Base-by-base conservation (phyloP, 2,888 invertebrate genomes). In the Eupithecia subumbrata region DNA sequence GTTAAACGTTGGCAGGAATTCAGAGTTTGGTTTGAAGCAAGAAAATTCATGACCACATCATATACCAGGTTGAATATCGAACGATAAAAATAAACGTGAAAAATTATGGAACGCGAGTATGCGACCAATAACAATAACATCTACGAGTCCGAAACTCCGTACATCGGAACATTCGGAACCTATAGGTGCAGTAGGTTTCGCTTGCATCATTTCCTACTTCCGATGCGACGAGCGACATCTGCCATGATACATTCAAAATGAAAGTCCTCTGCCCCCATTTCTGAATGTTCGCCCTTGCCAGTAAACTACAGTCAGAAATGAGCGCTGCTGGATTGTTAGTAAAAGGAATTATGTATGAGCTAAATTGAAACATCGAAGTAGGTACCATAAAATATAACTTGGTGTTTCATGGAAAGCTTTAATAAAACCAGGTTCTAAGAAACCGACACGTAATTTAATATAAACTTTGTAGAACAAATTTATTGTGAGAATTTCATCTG, bases 181-280 rank as follows among this genome's bases (percentile, higher is more conserved):
- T 18, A 45, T 52, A 64, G 63, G 34, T 63, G 70, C 68, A 64
- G 73, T 79, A 75, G 77, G 52, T 11, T 56, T 72, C 68, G 71
- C 75, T 71, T 72, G 75, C 48, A 68, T 78, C 74, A 78, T 77
- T 80, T 82, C 78, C 78, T 75, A 68, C 71, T 75, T 74, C 69
- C 73, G 75, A 76, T 74, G 76, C 72, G 67, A 64, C 40, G 75
- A 73, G 67, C 77, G 76, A 63, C 74, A 73, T 76, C 74, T 69
- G 75, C 73, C n/a, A 71, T 74, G 75, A 75, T 72, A 79, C 72
- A 73, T 72, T 56, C 76, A 77, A 52, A 11, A 22, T 56, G 11
- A 22, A 66, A 66, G 66, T 14, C 69, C 66, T 64, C 40, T 67
- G 71, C 74, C n/a, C 48, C 69, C 8, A 66, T 67, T 56, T 60